Evolutionary conservation across 2,888 invertebrate species (phyloP).

Genomic region (Lithophane semibrunnea): DNA sequence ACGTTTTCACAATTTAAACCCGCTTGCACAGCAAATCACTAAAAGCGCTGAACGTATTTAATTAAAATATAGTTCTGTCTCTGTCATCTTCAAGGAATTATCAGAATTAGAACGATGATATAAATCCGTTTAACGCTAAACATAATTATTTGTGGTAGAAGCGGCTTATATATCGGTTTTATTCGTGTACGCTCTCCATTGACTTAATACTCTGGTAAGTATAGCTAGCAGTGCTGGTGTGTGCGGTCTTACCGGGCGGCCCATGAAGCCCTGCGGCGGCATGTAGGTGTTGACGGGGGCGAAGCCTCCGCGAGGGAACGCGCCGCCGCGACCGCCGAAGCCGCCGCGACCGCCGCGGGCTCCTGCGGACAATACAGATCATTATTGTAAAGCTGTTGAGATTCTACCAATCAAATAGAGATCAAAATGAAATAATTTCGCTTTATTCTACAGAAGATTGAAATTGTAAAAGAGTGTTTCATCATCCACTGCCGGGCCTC

Average conservation of each 20-base stretch:
- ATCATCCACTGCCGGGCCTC: too few relatives aligned
- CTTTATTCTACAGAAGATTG: neutral
- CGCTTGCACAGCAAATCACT: neutral
- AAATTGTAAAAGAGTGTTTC: neutral
- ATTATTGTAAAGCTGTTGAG: constrained; percentile 4
- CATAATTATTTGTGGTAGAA: neutral
- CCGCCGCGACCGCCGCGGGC: constrained; percentile 86
- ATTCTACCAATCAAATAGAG: constrained; percentile 8
- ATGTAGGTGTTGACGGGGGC: constrained; percentile 86
- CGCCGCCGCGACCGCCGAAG: constrained; percentile 84
- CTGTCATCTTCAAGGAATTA: too few relatives aligned
- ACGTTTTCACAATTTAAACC: neutral
- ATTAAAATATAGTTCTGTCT: too few relatives aligned
- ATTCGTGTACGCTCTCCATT: constrained; percentile 2
- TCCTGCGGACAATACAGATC: constrained; percentile 64
- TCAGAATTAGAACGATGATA: too few relatives aligned
- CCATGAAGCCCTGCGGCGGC: constrained; percentile 87
- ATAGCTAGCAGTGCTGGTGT: neutral
- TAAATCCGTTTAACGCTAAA: neutral
- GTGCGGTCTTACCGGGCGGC: constrained; percentile 79
- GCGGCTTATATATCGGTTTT: neutral
- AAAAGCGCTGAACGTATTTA: neutral
- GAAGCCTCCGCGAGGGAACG: constrained; percentile 87
- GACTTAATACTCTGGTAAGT: constrained; percentile 8
- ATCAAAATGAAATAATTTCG: neutral